A percentile compares a stretch with the other conserved stretches of the same genome.
phyloP scores from a whole-genome alignment of 2,888 invertebrate species.

The Melanostoma scalare region DNA sequence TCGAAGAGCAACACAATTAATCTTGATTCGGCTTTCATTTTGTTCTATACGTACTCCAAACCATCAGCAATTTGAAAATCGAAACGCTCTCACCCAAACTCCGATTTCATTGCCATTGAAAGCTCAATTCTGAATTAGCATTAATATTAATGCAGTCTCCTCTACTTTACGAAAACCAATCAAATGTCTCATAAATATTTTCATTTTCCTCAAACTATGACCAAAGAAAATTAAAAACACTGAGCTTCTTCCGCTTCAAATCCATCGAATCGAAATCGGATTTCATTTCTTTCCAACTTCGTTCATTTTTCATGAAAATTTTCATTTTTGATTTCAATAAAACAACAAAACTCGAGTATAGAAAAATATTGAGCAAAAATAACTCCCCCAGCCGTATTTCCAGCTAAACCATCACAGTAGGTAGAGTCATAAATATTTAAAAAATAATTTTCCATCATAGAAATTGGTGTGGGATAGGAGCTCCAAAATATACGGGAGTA shows the following conservation, averaged over 20 bases:
- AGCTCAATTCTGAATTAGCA: slow-evolving; percentile 59
- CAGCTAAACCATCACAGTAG: slow-evolving; percentile 1
- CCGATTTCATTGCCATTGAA: background rate
- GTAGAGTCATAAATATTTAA: slow-evolving; percentile 69
- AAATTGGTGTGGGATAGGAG: slow-evolving; percentile 23
- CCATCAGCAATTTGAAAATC: too few species aligned
- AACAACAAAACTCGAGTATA: slow-evolving; percentile 35
- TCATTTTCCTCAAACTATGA: slow-evolving; percentile 39
- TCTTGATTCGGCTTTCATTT: too few species aligned
- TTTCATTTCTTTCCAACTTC: slow-evolving; percentile 50
- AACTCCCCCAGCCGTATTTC: background rate
- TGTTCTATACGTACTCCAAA: too few species aligned
- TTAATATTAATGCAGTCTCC: slow-evolving; percentile 64
- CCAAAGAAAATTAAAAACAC: slow-evolving; percentile 53
- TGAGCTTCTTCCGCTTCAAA: slow-evolving; percentile 6
- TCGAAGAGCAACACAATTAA: too few species aligned
- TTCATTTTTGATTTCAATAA: slow-evolving; percentile 73
- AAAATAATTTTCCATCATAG: slow-evolving; percentile 71
- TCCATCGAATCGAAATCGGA: slow-evolving; percentile 64
- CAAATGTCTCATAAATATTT: slow-evolving; percentile 70
- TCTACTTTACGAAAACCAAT: slow-evolving; percentile 52
- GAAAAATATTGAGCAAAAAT: slow-evolving; percentile 18
- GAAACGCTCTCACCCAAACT: background rate
- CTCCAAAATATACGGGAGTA: background rate
- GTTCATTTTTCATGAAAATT: slow-evolving; percentile 66